A percentile compares a stretch with the other conserved stretches of the same genome.
phyloP scores from a whole-genome alignment of 2,113 vertebrate species.

The Nestor notabilis region DNA sequence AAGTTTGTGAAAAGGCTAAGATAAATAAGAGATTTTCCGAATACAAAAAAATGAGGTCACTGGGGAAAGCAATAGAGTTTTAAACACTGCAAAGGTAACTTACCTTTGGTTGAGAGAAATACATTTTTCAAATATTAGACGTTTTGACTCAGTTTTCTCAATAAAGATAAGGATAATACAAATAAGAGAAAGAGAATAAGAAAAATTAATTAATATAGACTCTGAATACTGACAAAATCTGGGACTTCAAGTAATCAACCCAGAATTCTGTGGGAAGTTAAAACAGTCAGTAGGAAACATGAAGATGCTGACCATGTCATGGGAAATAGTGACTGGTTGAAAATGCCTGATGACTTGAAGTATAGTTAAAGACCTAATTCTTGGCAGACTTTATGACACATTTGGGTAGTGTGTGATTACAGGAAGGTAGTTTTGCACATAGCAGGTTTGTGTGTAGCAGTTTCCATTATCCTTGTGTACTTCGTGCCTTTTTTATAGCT shows the following conservation, averaged over 20 bases:
- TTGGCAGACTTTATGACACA: not conserved
- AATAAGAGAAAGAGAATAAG: not conserved
- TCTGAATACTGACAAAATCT: not conserved
- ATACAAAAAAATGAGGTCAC: not conserved
- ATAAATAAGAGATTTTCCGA: constrained; percentile 25
- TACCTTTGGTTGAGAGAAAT: not conserved
- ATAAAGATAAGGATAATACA: not conserved
- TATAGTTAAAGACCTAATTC: not conserved
- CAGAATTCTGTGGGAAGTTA: not conserved
- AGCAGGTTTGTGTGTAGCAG: not conserved
- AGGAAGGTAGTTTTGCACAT: not conserved
- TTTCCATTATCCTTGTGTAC: not conserved
- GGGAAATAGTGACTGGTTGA: not conserved
- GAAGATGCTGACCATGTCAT: not conserved
- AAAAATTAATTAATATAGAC: not conserved
- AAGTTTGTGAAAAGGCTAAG: not conserved
- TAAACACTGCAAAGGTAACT: not conserved
- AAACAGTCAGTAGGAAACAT: not conserved
- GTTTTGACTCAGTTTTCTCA: not conserved
- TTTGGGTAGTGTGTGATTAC: not conserved
- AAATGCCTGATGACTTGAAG: not conserved
- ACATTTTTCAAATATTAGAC: not conserved
- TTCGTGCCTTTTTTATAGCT: not conserved
- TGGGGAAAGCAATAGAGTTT: constrained; percentile 1
- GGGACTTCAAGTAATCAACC: not conserved